phyloP scores from a whole-genome alignment of 2,797 vertebrate species.

The Gobionotothen gibberifrons region DNA sequence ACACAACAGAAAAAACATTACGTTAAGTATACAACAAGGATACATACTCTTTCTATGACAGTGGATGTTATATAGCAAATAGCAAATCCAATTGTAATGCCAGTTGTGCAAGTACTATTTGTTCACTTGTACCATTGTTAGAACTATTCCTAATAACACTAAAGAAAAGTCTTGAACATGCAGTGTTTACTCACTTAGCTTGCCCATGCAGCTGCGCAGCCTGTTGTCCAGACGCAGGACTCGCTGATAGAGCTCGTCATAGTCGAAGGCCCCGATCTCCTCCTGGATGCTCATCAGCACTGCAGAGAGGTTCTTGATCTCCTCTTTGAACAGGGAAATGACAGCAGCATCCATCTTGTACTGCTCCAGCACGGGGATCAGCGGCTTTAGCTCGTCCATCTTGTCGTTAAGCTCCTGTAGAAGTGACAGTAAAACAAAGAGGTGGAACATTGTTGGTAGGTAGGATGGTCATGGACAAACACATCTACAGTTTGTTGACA shows the following conservation, averaged over 20 bases:
- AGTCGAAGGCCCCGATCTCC: conserved; percentile 96
- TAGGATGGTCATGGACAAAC: conserved; percentile 17
- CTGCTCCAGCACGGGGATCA: conserved; percentile 98
- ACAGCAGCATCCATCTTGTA: conserved; percentile 97
- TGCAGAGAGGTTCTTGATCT: conserved; percentile 94
- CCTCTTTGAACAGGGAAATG: conserved; percentile 97
- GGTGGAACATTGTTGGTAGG: background rate
- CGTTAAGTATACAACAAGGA: background rate
- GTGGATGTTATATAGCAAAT: background rate
- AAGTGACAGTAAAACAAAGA: conserved; percentile 38
- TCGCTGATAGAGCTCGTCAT: conserved; percentile 94
- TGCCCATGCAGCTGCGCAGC: conserved; percentile 97
- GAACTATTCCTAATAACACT: background rate
- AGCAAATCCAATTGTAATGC: conserved; percentile 8
- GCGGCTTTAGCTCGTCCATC: conserved; percentile 95
- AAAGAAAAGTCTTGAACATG: background rate
- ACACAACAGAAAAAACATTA: conserved; percentile 4
- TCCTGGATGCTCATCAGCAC: conserved; percentile 95
- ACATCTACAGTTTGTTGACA: conserved; percentile 7
- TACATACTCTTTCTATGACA: background rate
- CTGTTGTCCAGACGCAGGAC: conserved; percentile 94
- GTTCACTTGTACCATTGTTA: background rate
- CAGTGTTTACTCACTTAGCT: conserved; percentile 91
- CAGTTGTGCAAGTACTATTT: background rate
- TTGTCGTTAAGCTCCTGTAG: conserved; percentile 95